Evolutionary conservation across 2,888 invertebrate genomes (phyloP).

Genomic region (Loripinus fragilis): DNA sequence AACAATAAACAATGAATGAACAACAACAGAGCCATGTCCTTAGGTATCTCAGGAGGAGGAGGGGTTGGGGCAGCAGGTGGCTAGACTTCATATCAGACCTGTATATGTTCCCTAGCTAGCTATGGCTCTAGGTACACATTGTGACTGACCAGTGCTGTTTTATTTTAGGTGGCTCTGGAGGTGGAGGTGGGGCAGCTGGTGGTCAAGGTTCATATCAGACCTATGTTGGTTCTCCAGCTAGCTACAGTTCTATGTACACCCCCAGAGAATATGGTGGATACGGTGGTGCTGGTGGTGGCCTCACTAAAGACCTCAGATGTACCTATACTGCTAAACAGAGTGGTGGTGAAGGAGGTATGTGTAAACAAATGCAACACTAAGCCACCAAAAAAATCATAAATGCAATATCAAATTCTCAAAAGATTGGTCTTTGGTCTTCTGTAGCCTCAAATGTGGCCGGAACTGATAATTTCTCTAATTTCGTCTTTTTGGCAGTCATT

Average conservation of each 20-base stretch:
- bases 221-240: constrained; percentile 65
- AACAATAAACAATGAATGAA: too few relatives aligned
- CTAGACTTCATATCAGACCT: constrained; percentile 54
- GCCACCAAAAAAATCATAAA: too few relatives aligned
- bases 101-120: constrained; percentile 64
- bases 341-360: constrained; percentile 66
- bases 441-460: too few relatives aligned
- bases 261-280: constrained; percentile 69
- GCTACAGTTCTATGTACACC: constrained; percentile 66
- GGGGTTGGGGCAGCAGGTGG: constrained; percentile 68
- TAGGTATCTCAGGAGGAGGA: too few relatives aligned
- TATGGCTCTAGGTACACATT: constrained; percentile 69
- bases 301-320: constrained; percentile 48
- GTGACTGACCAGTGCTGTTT: too few relatives aligned
- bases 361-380: too few relatives aligned
- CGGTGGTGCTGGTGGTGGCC: constrained; percentile 70
- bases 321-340: constrained; percentile 29
- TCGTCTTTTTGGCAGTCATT: too few relatives aligned
- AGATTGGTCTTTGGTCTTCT: too few relatives aligned
- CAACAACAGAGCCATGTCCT: too few relatives aligned
- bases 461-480: too few relatives aligned
- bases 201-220: constrained; percentile 61
- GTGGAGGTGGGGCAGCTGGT: constrained; percentile 67
- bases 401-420: too few relatives aligned
- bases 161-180: constrained; percentile 70